Conservation (phyloP, 2,113 vertebrate genomes). For the Ovis aries region ARS-UI_Ramb_v3.0 NC_056056.1:154073001-154073500, state of each 20-base stretch:
- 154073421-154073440: not conserved
- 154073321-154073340: not conserved
- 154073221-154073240: not conserved
- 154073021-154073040: conserved; percentile 15
- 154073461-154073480: conserved; percentile 8
- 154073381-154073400: not conserved
- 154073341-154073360: not conserved
- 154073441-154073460: not conserved
- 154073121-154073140: not conserved
- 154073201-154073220: not conserved
- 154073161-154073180: conserved; percentile 4
- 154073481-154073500: conserved; percentile 21
- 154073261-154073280: not conserved
- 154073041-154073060: conserved; percentile 7
- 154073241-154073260: conserved; percentile 13
- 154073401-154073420: not conserved
- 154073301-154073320: not conserved
- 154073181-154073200: conserved; percentile 2
- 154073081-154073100: not conserved
- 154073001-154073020: not conserved
- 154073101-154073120: not conserved
- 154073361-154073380: not conserved
- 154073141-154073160: not conserved
- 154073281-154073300: not conserved
- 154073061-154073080: not conserved